Conservation (phyloP, 2,113 vertebrate species). For the Hippocampus barbouri region DNA sequence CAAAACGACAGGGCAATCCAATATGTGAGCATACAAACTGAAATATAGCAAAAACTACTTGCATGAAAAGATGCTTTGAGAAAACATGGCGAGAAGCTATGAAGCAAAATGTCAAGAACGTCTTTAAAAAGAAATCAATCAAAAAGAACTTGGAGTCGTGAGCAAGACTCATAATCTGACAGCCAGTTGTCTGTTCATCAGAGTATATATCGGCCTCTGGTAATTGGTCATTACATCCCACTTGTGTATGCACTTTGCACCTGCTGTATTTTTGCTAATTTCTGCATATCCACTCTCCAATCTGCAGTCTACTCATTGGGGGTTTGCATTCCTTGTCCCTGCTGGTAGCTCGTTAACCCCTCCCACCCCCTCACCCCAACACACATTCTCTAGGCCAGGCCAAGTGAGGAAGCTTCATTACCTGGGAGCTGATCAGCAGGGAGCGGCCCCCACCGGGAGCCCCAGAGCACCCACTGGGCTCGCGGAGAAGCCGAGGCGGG, state of each 20-base stretch:
- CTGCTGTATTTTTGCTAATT: constrained; percentile 4
- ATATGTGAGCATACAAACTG: too few relatives aligned
- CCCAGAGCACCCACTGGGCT: constrained; percentile 43
- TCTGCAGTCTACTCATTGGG: constrained; percentile 50
- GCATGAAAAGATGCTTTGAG: too few relatives aligned
- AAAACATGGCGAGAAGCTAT: too few relatives aligned
- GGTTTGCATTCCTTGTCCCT: constrained; percentile 60
- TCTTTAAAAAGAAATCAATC: too few relatives aligned
- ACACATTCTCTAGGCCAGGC: constrained; percentile 26
- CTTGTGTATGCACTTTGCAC: constrained; percentile 2
- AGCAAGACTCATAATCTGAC: too few relatives aligned
- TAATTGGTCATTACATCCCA: too few relatives aligned
- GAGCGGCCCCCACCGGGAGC: constrained; percentile 47
- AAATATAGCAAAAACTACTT: too few relatives aligned
- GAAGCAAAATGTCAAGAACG: too few relatives aligned
- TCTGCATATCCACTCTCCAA: constrained; percentile 37
- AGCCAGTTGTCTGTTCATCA: too few relatives aligned
- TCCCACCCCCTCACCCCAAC: constrained; percentile 44
- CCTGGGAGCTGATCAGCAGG: constrained; percentile 64
- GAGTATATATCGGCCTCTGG: neutral
- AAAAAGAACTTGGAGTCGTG: too few relatives aligned
- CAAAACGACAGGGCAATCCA: too few relatives aligned
- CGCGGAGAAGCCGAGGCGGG: constrained; percentile 62
- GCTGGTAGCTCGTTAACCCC: constrained; percentile 72
- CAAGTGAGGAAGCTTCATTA: constrained; percentile 56